phyloP scores from a whole-genome alignment of 2,113 vertebrate species.

The Eleginops maclovinus region DNA sequence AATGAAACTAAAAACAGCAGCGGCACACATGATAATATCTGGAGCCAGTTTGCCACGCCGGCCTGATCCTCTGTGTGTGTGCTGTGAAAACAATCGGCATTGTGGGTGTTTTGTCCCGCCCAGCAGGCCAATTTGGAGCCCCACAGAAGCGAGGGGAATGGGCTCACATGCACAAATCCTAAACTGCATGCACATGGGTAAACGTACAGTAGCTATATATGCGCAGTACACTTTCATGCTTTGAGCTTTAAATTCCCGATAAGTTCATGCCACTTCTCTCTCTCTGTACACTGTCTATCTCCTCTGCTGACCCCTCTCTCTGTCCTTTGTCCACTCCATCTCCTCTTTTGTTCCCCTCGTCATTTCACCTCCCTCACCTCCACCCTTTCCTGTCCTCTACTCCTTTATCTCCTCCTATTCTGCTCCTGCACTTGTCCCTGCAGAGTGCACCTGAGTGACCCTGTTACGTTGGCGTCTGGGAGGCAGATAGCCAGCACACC shows the following conservation, averaged over 20 bases:
- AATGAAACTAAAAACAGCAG: slow-evolving; percentile 61
- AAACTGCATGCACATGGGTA: slow-evolving; percentile 19
- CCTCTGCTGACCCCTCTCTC: slow-evolving; percentile 39
- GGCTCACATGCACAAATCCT: slow-evolving; percentile 11
- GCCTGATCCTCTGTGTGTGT: slow-evolving; percentile 57
- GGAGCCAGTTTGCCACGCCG: slow-evolving; percentile 64
- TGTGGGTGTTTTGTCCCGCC: slow-evolving; percentile 38
- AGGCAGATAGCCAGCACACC: slow-evolving; percentile 61
- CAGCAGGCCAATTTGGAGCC: slow-evolving; percentile 15
- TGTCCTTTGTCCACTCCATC: slow-evolving; percentile 42
- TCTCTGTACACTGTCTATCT: slow-evolving; percentile 4
- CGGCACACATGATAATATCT: slow-evolving; percentile 70
- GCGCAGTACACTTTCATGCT: slow-evolving; percentile 8
- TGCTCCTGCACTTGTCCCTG: slow-evolving; percentile 54
- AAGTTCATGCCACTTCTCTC: slow-evolving; percentile 16
- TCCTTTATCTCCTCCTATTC: slow-evolving; percentile 55
- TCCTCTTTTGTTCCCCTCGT: slow-evolving; percentile 47
- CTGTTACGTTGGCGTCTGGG: slow-evolving; percentile 37
- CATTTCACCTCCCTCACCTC: slow-evolving; percentile 44
- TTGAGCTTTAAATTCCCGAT: slow-evolving; percentile 37
- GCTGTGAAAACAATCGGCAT: slow-evolving; percentile 60
- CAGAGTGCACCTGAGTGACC: slow-evolving; percentile 73
- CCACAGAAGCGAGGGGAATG: slow-evolving; percentile 4
- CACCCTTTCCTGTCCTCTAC: slow-evolving; percentile 34
- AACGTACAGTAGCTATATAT: slow-evolving; percentile 14